Evolutionary conservation across 2,888 invertebrate species (phyloP), one percentile per base, ranked within the genome.

Genomic region (Cosmia trapezina): DNA sequence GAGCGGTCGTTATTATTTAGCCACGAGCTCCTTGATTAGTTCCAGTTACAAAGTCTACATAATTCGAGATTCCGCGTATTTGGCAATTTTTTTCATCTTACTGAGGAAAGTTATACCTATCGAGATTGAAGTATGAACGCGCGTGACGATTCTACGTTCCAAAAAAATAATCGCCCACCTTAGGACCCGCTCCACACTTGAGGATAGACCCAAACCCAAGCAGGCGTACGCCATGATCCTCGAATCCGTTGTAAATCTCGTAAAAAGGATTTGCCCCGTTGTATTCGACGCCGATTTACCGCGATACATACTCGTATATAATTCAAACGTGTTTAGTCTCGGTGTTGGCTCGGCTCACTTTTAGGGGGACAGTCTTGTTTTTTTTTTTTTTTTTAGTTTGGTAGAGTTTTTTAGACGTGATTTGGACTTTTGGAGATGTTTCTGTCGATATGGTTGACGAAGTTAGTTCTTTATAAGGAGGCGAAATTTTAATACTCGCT

Each of bases 191-290:
- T 17, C 45, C 37, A 14, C 51, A 51, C 43, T 54, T 60, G 57
- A 54, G 56, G 65, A 66, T 70, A 61, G 33, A 6, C 57, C 60
- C 49, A 45, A 85, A 90, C 86, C 87, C 89, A 90, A 91, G 90
- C 90, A 90, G 91, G 89, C 92, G 90, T 90, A 90, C 88, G 88
- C 86, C 88, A 88, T 90, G 90, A 90, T 90, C 89, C 86, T 88
- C 76, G 91, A 92, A 94, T 93, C 92, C 92, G 89, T 86, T 87
- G 94, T 95, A 95, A 95, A 95, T 95, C 95, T 95, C 91, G 91
- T 93, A 94, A 94, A 94, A 94, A 93, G 94, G 94, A 94, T 95
- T 95, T 92, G 88, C 92, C 87, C 91, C 91, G 75, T 93, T 94
- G 94, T 94, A 93, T 92, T 93, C 91, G 85, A 86, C 89, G 87